Evolutionary conservation across 1,140 invertebrate genomes (phyloP).

Genomic region (Eriosoma lanigerum): DNA sequence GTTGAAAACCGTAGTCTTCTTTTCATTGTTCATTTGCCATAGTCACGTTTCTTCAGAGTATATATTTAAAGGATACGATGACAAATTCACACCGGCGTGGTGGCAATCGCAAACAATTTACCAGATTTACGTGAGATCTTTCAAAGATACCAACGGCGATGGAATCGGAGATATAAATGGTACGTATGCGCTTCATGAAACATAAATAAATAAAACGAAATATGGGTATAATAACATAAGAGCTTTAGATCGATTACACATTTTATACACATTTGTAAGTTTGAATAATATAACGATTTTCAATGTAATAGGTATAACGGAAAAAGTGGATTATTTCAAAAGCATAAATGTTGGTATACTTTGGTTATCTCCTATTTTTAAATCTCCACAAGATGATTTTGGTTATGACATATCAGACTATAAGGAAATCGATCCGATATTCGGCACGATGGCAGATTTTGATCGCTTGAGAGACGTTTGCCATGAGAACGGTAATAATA

Average conservation of each 20-base stretch:
- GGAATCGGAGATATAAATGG: constrained; percentile 75
- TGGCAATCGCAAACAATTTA: constrained; percentile 73
- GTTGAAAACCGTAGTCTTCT: background rate
- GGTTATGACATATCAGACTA: constrained; percentile 75
- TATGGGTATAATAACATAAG: no score
- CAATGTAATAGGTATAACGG: constrained; percentile 61
- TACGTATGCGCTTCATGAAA: constrained; percentile 51
- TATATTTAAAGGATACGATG: background rate
- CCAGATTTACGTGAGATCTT: constrained; percentile 78
- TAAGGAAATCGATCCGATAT: constrained; percentile 59
- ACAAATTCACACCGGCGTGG: constrained; percentile 63
- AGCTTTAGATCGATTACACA: no score
- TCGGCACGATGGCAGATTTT: constrained; percentile 66
- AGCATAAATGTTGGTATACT: constrained; percentile 68
- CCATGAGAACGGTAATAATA: constrained; percentile 54
- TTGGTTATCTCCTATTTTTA: constrained; percentile 74
- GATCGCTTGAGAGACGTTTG: constrained; percentile 60
- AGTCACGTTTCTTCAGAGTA: background rate
- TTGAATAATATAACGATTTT: no score
- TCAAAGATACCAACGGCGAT: constrained; percentile 75
- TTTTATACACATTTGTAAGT: no score
- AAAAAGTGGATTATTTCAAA: constrained; percentile 67
- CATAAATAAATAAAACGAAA: no score
- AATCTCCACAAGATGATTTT: constrained; percentile 69
- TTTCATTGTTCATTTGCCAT: background rate